These are phyloP conservation scores for Miniopterus natalensis DNA, from an alignment of 2,113 vertebrate genomes.

Conservation along the genomic window DNA sequence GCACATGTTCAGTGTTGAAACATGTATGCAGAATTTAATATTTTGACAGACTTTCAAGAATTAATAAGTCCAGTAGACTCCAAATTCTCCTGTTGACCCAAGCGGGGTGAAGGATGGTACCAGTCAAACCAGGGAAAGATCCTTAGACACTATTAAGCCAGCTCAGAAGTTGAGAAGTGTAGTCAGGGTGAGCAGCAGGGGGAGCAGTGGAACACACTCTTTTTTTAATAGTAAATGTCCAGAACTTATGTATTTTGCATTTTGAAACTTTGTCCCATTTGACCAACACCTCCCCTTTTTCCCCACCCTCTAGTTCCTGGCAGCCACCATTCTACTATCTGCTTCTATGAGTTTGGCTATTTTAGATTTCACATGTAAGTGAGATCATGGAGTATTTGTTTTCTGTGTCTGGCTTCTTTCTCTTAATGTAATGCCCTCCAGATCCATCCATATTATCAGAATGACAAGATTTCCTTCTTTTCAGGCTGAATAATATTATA, in stretches of 20 bases:
- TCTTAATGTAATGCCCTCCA: not conserved
- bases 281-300: not conserved
- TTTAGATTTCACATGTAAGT: not conserved
- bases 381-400: not conserved
- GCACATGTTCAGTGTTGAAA: not conserved
- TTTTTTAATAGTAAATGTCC: not conserved
- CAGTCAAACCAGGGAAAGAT: not conserved
- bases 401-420: not conserved
- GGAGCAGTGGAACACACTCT: not conserved
- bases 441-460: not conserved
- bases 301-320: not conserved
- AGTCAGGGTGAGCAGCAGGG: not conserved
- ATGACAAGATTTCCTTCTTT: not conserved
- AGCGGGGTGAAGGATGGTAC: not conserved
- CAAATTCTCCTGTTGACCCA: not conserved
- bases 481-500: not conserved
- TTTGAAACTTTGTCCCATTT: not conserved
- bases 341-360: not conserved
- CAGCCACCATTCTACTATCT: not conserved
- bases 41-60: not conserved
- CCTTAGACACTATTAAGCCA: not conserved
- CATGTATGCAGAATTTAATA: not conserved
- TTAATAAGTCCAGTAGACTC: not conserved
- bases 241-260: not conserved
- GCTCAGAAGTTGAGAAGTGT: not conserved